Conservation (phyloP, 2,113 vertebrate species). For the Motacilla tschutschensis region DNA sequence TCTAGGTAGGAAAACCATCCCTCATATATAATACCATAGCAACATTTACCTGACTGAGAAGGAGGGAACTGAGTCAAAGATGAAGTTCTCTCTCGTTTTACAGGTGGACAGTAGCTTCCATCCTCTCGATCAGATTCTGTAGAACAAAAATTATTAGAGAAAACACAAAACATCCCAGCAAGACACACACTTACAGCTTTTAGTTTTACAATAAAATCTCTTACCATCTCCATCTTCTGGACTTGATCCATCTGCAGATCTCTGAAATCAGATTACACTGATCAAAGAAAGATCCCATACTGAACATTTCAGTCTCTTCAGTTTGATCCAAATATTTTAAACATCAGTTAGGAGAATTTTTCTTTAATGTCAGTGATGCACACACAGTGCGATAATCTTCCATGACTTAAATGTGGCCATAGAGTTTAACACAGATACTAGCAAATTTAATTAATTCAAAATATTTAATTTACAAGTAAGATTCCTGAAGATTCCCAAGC, state of each 20-base stretch:
- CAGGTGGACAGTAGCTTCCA: conserved; percentile 89
- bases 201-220: not conserved
- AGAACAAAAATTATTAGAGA: not conserved
- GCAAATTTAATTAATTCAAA: not conserved
- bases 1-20: not conserved
- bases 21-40: not conserved
- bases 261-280: conserved; percentile 76
- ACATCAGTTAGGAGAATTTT: not conserved
- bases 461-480: not conserved
- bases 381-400: not conserved
- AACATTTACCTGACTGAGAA: conserved; percentile 87
- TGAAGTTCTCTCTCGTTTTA: conserved; percentile 93
- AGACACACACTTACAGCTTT: accelerated
- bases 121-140: conserved; percentile 94
- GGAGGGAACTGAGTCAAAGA: conserved; percentile 90
- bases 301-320: not conserved
- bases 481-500: not conserved
- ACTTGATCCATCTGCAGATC: conserved; percentile 91
- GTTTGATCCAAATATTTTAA: not conserved
- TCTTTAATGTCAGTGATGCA: not conserved
- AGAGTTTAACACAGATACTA: not conserved
- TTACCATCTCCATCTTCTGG: conserved; percentile 95
- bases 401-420: not conserved
- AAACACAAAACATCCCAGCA: not conserved
- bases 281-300: not conserved